These are phyloP conservation scores for Psittacus erithacus DNA, from an alignment of 2,113 vertebrate genomes.

Conservation along the genomic window DNA sequence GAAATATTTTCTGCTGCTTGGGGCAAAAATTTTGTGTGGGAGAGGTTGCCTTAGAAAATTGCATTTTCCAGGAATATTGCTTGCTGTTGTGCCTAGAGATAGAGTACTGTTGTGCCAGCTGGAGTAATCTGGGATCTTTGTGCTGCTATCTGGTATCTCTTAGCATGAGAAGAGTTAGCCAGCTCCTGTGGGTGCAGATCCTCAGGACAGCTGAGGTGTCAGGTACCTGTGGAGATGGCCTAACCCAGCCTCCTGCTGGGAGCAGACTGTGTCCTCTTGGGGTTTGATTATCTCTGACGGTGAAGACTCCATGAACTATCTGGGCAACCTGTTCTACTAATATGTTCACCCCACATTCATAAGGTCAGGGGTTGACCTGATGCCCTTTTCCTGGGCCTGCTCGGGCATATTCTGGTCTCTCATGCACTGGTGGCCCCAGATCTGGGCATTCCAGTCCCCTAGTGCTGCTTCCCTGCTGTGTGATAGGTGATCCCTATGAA, in stretches of 20 bases:
- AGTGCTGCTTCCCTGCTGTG: rapidly evolving
- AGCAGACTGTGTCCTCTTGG: not conserved
- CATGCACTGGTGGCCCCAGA: rapidly evolving
- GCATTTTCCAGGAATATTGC: no score
- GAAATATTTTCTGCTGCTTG: not conserved
- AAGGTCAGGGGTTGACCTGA: not conserved
- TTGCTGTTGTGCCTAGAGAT: not conserved
- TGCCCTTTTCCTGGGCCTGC: not conserved
- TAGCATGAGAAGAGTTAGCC: no score
- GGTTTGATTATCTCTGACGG: not conserved
- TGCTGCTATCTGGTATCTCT: not conserved
- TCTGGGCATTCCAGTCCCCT: rapidly evolving
- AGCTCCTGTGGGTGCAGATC: rapidly evolving
- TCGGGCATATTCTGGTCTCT: rapidly evolving
- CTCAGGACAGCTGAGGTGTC: not conserved
- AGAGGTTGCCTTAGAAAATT: rapidly evolving
- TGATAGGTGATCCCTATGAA: rapidly evolving
- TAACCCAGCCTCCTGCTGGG: no score
- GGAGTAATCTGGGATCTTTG: not conserved
- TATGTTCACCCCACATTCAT: not conserved
- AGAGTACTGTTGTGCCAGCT: rapidly evolving
- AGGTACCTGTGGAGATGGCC: not conserved
- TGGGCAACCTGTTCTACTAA: rapidly evolving
- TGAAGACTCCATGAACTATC: not conserved
- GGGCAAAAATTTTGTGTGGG: not conserved